These are phyloP conservation scores for Cyprinodon diabolis DNA, from an alignment of 2,797 vertebrate genomes.

Conservation along the genomic window DNA sequence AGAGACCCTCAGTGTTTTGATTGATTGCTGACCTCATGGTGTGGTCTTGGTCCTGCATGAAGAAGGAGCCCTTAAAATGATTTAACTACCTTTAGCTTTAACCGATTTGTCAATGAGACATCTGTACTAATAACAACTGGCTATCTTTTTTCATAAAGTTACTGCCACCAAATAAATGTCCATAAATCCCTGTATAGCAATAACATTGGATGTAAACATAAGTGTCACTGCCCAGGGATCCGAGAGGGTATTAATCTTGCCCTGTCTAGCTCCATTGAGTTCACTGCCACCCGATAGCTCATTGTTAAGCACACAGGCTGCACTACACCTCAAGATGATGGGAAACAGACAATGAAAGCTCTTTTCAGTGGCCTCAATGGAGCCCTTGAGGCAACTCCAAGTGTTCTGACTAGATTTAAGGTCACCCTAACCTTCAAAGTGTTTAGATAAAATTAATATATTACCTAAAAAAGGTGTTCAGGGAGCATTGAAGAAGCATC, in stretches of 20 bases:
- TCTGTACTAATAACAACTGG: not conserved
- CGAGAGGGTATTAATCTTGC: not conserved
- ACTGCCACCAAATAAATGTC: not conserved
- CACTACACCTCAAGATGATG: not conserved
- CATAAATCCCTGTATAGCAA: not conserved
- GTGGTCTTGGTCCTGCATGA: not conserved
- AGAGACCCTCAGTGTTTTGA: not conserved
- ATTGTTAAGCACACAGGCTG: constrained; percentile 1
- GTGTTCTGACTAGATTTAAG: constrained; percentile 1
- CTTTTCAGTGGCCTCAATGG: not conserved
- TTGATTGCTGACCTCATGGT: not conserved
- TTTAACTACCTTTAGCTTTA: not conserved
- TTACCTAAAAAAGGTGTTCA: not conserved
- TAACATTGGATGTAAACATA: not conserved
- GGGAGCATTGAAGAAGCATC: not conserved
- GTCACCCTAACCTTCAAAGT: not conserved
- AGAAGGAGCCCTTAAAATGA: not conserved
- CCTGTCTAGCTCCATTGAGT: not conserved
- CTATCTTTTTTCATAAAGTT: not conserved
- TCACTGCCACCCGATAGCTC: not conserved
- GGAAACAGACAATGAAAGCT: not conserved
- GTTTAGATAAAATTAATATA: not conserved
- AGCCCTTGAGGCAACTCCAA: not conserved
- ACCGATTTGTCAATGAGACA: not conserved
- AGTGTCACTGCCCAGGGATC: not conserved